Evolutionary conservation across 64 coral and sea anemone genomes (phyloP).

Genomic region (Dendrophyllia cribrosa): DNA sequence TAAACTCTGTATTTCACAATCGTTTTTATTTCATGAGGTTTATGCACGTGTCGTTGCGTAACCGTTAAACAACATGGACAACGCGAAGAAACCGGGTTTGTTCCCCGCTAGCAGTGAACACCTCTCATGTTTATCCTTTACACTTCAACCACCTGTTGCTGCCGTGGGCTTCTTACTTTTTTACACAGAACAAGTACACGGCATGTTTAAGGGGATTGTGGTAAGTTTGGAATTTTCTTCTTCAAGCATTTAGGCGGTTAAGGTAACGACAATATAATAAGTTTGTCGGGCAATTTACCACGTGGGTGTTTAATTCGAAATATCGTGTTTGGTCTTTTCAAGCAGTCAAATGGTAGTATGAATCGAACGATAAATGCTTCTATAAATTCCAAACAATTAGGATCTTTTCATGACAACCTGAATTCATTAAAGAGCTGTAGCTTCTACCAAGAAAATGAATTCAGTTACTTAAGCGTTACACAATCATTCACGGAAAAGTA

Average conservation of each 20-base stretch:
- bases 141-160: not conserved
- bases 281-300: no score
- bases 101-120: not conserved
- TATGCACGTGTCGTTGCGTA: not conserved
- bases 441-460: no score
- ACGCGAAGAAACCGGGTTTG: slow-evolving; percentile 10
- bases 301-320: no score
- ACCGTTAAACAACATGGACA: slow-evolving; percentile 14
- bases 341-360: no score
- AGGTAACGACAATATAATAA: no score
- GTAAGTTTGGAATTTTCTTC: not conserved
- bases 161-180: not conserved
- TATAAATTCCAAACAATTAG: no score
- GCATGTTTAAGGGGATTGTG: not conserved
- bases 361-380: no score
- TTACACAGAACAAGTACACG: not conserved
- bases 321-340: no score
- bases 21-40: not conserved
- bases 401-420: no score
- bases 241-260: not conserved
- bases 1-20: not conserved
- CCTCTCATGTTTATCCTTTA: not conserved
- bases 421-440: no score
- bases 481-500: no score
- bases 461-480: no score